Evolutionary conservation across 2,888 invertebrate species (phyloP).

Genomic region (Papilio gigon): DNA sequence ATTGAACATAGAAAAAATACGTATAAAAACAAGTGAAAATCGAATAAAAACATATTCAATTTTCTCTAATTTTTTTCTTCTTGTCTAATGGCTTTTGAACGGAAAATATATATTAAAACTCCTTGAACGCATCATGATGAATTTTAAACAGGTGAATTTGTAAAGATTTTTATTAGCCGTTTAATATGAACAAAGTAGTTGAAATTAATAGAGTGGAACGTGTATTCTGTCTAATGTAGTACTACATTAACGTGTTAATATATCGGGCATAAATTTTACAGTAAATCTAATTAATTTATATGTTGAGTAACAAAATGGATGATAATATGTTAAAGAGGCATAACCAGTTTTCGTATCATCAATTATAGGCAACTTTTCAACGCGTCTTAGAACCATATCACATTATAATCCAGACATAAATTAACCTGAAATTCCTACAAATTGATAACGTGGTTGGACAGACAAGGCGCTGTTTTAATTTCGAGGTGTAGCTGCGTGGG

Average conservation of each 20-base stretch:
- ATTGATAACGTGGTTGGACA: slow-evolving; percentile 42
- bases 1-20: no score
- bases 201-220: slow-evolving; percentile 2
- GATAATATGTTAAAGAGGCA: slow-evolving; percentile 49
- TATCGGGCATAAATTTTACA: slow-evolving; percentile 32
- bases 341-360: slow-evolving; percentile 43
- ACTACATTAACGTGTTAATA: slow-evolving; percentile 28
- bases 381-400: slow-evolving; percentile 46
- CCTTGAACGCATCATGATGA: neutral
- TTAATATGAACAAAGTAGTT: slow-evolving; percentile 5
- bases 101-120: no score
- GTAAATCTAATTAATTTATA: slow-evolving; percentile 38
- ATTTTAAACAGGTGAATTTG: slow-evolving; percentile 6
- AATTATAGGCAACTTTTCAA: slow-evolving; percentile 48
- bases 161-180: slow-evolving; percentile 11
- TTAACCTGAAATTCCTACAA: slow-evolving; percentile 39
- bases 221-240: slow-evolving; percentile 13
- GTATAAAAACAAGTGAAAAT: no score
- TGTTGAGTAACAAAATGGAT: slow-evolving; percentile 43
- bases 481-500: slow-evolving; percentile 51
- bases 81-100: no score
- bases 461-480: slow-evolving; percentile 48
- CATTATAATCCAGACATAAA: slow-evolving; percentile 41
- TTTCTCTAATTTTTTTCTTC: no score
- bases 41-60: no score